A percentile compares a stretch with the other conserved stretches of the same genome.
Evolutionary conservation across 2,888 invertebrate species (phyloP).

Genomic region (Hirtodrosophila histrioides): DNA sequence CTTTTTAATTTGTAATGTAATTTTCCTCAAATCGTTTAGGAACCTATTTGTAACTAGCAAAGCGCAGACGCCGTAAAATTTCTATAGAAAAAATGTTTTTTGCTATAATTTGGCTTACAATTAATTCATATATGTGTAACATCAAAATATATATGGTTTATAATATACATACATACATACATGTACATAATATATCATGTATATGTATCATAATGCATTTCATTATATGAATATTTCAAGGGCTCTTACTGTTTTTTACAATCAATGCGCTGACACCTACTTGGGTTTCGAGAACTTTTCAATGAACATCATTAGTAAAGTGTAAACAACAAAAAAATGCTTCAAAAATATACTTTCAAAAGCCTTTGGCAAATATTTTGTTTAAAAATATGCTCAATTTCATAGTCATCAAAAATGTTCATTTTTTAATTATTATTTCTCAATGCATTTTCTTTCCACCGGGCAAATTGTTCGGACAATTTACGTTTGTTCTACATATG

Average conservation of each 20-base stretch:
- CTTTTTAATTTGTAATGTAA: conserved; percentile 17
- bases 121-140: conserved; percentile 74
- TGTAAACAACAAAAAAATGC: conserved; percentile 15
- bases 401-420: too few relatives aligned
- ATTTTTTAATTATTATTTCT: too few relatives aligned
- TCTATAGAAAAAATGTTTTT: conserved; percentile 66
- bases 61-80: conserved; percentile 65
- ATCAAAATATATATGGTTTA: conserved; percentile 65
- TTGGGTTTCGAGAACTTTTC: conserved; percentile 27
- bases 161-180: conserved; percentile 28
- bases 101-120: conserved; percentile 71
- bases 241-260: conserved; percentile 30
- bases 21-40: conserved; percentile 56
- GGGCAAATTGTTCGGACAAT: too few relatives aligned
- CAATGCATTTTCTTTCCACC: too few relatives aligned
- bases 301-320: conserved; percentile 16
- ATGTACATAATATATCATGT: conserved; percentile 23
- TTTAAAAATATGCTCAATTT: too few relatives aligned
- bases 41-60: conserved; percentile 78
- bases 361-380: too few relatives aligned
- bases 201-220: conserved; percentile 20
- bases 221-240: conserved; percentile 18
- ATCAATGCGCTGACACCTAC: conserved; percentile 34
- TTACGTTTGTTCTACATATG: too few relatives aligned
- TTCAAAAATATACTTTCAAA: not conserved